Base-by-base conservation (phyloP, 2,888 invertebrate genomes). In the Lymantria monacha region DNA sequence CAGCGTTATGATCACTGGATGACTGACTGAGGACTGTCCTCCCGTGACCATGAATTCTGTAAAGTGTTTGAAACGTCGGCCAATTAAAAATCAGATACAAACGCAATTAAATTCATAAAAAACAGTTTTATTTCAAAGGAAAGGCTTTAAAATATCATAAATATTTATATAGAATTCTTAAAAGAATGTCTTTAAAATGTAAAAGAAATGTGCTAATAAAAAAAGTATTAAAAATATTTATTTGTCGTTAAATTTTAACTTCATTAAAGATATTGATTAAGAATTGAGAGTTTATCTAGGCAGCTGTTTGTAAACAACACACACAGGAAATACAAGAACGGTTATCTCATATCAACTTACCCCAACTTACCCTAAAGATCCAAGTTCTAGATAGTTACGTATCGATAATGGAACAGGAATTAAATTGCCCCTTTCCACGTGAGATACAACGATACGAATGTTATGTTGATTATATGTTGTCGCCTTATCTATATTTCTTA, bases 381-480 rank as follows among this genome's bases (percentile, higher is more conserved):
- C 46, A 30, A 49, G 49, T 49, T 43, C 51, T 13, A 30, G 68
- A 69, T 68, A 66, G 46, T 42, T 42, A 12, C 37, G 41, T 31
- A 48, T 41, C 49, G 56, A 55, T 64, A 62, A 61, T 70, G 69
- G 64, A 70, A 67, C 64, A 45, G 51, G 57, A 53, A 51, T 63
- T 48, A 48, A 62, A 66, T 65, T 61, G 63, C 63, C 61, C 53
- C 62, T 53, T 62, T 58, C 68, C 70, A 66, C 56, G 63, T 51
- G 63, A 70, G 70, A 70, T 70, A 51, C n/a, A 14, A 42, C 49
- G 70, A 63, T 65, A 65, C 49, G 48, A 49, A 59, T 46, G 56
- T 49, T 33, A 33, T 10, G 33, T 33, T 33, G 7, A 33, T 33
- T 33, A 33, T 33, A 33, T 33, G 33, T 33, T 33, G 33, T 33